Base-by-base conservation (phyloP, 2,888 invertebrate species). In the Steinernema carpocapsae region DNA sequence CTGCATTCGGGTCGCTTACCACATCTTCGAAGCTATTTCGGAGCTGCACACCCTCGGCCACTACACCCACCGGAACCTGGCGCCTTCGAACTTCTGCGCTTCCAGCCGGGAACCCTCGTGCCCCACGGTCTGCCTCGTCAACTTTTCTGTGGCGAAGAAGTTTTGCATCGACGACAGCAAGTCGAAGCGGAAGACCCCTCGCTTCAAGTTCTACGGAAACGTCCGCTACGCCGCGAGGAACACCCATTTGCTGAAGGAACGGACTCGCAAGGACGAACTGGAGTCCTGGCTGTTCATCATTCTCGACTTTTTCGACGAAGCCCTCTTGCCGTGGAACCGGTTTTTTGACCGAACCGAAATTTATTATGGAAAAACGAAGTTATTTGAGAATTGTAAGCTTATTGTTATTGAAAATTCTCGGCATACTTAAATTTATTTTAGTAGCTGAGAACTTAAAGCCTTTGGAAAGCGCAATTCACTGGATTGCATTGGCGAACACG, bases 81-180 rank as follows among this genome's bases (percentile, higher is more conserved):
- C 64, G 1, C 64, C 64, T 14, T 64, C 64, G 32, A 64, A 64
- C n/a, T 64, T 64, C 64, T 64, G 64, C 17, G 64, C 64, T 14
- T 64, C 64, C 26, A 32, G 10, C 17, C 6, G 64, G 6, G 64
- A 32, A 14, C 29, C 29, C 32, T 32, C 7, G 29, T 32, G 64
- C 17, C 14, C 29, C 6, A 26, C 64, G 32, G 64, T 64, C 1
- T 17, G 32, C 29, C 64, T 64, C 32, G 64, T 64, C 1, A 64
- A 64, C 64, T 64, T 64, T 17, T 22, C 64, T 1, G 29, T 64
- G 64, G 29, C 64, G 29, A 64, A 64, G 64, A 64, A 64, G 37
- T 64, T 64, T n/a, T 32, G 64, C 64, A 32, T 29, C 24, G 64
- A 64, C 24, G 64, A 64, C 64, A 6, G 37, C 37, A 64, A 64